phyloP scores from a whole-genome alignment of 30 jellyfish, hydroid and myxozoan species.

The Aurelia aurita region DNA sequence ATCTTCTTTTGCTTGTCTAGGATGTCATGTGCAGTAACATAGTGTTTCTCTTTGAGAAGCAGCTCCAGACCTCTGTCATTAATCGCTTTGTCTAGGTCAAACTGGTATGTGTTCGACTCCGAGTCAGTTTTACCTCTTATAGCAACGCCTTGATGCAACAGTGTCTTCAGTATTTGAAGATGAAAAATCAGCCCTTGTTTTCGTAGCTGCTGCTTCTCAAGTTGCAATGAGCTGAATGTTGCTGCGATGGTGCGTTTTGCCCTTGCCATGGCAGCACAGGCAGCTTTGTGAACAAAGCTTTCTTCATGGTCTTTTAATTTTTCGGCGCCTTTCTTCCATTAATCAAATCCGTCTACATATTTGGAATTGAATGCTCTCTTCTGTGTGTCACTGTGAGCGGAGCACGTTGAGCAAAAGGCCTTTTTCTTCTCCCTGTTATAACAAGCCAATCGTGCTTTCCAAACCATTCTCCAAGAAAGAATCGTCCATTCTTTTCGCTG shows the following conservation, averaged over 20 bases:
- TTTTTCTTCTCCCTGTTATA: constrained; percentile 38
- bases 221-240: constrained; percentile 25
- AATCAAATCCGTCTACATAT: constrained; percentile 37
- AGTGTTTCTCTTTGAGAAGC: constrained; percentile 8
- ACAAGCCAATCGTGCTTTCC: constrained; percentile 44
- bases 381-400: constrained; percentile 35
- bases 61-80: constrained; percentile 11
- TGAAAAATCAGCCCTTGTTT: constrained; percentile 45
- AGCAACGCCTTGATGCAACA: constrained; percentile 55
- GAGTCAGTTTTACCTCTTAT: constrained; percentile 51
- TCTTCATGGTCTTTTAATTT: constrained; percentile 26
- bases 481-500: constrained; percentile 29
- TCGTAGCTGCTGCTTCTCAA: constrained; percentile 32
- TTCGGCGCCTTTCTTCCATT: constrained; percentile 59
- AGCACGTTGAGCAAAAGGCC: constrained; percentile 51
- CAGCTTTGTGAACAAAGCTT: constrained; percentile 20
- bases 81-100: constrained; percentile 43
- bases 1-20: constrained; percentile 53
- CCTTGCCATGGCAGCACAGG: constrained; percentile 30
- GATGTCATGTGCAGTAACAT: constrained; percentile 20
- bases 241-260: constrained; percentile 34
- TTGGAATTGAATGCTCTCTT: constrained; percentile 25
- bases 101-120: constrained; percentile 53
- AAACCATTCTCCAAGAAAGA: constrained; percentile 42
- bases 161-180: constrained; percentile 37